Percentiles rank a stretch among this genome's conserved stretches.
Conservation (phyloP, 2,113 vertebrate genomes). For the Suncus etruscus region DNA sequence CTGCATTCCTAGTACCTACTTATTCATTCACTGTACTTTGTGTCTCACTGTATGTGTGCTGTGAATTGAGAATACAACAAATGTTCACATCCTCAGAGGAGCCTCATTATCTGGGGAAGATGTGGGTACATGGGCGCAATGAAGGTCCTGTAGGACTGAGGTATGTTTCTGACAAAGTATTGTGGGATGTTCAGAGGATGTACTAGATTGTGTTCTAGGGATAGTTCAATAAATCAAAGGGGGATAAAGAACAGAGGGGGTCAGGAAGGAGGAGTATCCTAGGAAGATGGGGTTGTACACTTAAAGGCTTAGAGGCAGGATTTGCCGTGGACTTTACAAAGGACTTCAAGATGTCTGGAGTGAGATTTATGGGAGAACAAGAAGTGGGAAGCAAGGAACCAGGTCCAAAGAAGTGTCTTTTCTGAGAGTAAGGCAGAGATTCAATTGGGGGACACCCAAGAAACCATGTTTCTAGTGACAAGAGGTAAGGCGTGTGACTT, state of each 20-base stretch:
- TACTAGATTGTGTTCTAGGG: neutral
- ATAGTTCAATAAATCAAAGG: neutral
- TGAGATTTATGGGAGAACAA: neutral
- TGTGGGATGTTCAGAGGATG: neutral
- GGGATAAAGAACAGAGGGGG: neutral
- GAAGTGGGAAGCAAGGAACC: too few relatives aligned
- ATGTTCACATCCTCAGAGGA: accelerated
- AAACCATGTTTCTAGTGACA: neutral
- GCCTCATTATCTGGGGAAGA: neutral
- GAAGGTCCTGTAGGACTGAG: neutral
- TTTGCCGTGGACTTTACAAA: neutral
- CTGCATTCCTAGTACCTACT: neutral
- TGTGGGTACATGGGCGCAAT: neutral
- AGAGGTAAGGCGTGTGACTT: neutral
- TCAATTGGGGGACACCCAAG: neutral
- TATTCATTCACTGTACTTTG: neutral
- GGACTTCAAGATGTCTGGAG: neutral
- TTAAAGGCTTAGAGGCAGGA: neutral
- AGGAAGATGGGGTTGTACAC: accelerated
- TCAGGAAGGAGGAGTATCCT: neutral
- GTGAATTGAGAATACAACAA: neutral
- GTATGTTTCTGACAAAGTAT: neutral
- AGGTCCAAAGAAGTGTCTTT: neutral
- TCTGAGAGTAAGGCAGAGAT: neutral
- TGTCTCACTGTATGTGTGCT: neutral